Evolutionary conservation across 1,140 invertebrate genomes (phyloP), one percentile per base, ranked within the genome.

Genomic region (Brachionus plicatilis): DNA sequence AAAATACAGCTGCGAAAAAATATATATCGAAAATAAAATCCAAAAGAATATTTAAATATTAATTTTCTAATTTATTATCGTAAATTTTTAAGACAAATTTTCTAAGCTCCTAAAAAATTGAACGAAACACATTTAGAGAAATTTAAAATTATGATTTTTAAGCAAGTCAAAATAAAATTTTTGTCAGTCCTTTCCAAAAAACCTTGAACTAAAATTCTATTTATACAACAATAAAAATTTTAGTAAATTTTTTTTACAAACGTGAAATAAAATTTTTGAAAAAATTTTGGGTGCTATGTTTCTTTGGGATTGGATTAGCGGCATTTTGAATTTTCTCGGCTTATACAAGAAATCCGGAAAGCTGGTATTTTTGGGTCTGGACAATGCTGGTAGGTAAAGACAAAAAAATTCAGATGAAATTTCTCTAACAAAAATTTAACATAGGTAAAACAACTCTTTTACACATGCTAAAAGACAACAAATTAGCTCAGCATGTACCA

Each of bases 381-480:
- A 99, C 92, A 99, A 99, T 94, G 97, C 97, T 87, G 97, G 84
- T 72, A 99, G 99, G 93, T 50, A 56, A 50, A 70, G 5, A 14
- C 9, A 12, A 14, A 37, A 17, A 45, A 12, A 43, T 43, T 72
- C 20, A 20, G 20, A 20, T n/a, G 12, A 47, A 27, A 47, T n/a
- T 20, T 72, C 43, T 72, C 70, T 72, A 78, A 37, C 5, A 12
- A 41, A 56, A 33, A 47, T 45, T 24, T 41, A 47, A 14, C 9
- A 6, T 12, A 82, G 60, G 82, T n/a, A 75, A 99, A 93, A 99
- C 97, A 29, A 99, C 97, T 86, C 92, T 99, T 86, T 93, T 99
- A 87, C 97, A 99, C 90, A 99, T 99, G 96, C 92, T 99, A 88
- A 99, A 99, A 93, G 97, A 99, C 93, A 96, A 99, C 91, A 93